Evolutionary conservation across 2,113 vertebrate genomes (phyloP).

Genomic region (Aix galericulata): DNA sequence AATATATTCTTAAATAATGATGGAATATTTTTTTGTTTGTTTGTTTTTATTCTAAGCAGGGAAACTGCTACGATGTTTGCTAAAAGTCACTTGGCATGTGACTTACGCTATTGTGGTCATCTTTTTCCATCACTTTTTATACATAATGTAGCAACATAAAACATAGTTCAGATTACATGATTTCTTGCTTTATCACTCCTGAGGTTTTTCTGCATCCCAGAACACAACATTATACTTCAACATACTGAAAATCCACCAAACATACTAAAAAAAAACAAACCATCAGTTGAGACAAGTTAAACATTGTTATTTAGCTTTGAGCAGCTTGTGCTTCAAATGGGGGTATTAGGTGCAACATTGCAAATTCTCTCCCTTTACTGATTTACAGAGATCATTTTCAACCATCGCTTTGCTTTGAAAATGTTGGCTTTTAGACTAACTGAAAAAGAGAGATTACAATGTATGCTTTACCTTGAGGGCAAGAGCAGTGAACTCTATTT

Average conservation of each 20-base stretch:
- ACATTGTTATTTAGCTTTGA: not conserved
- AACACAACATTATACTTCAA: not conserved
- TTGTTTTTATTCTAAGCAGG: not conserved
- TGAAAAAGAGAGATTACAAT: conserved; percentile 57
- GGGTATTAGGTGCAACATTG: not conserved
- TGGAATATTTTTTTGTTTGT: not conserved
- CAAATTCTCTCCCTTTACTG: conserved; percentile 12
- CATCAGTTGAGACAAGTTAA: not conserved
- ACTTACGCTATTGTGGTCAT: not conserved
- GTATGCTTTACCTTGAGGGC: conserved; percentile 74
- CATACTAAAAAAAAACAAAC: not conserved
- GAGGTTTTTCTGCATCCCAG: not conserved
- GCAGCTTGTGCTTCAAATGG: not conserved
- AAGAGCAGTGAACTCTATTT: conserved; percentile 73
- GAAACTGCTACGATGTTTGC: not conserved
- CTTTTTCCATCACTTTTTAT: not conserved
- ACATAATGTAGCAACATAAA: not conserved
- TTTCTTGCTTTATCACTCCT: not conserved
- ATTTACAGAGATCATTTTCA: conserved; percentile 26
- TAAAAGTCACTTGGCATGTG: not conserved
- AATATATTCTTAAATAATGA: not conserved
- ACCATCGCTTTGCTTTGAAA: conserved; percentile 25
- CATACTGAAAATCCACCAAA: not conserved
- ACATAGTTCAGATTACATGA: not conserved
- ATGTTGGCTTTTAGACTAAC: conserved; percentile 5